These are phyloP conservation scores for Clamator glandarius DNA, from an alignment of 2,797 vertebrate species.

Conservation along the genomic window DNA sequence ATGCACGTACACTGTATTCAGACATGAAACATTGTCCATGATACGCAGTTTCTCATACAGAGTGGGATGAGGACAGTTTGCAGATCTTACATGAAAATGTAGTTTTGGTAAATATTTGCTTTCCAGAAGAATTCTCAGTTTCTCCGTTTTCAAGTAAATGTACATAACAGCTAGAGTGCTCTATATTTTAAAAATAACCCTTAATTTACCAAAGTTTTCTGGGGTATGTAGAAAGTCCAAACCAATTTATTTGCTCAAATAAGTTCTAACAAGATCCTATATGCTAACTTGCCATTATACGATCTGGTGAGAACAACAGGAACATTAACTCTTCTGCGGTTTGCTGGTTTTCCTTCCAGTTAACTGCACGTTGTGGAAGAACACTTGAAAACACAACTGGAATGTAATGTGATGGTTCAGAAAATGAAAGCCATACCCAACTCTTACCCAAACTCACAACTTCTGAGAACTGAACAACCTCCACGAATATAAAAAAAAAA, in stretches of 20 bases:
- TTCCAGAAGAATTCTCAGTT: not conserved
- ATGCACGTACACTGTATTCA: not conserved
- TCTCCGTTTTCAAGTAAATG: not conserved
- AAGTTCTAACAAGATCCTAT: not conserved
- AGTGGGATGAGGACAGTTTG: not conserved
- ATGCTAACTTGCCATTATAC: not conserved
- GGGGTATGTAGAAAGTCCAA: not conserved
- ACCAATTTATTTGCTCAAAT: not conserved
- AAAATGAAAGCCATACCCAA: not conserved
- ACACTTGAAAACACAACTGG: not conserved
- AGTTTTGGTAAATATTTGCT: not conserved
- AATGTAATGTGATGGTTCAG: accelerated
- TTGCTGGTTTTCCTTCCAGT: not conserved
- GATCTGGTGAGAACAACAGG: not conserved
- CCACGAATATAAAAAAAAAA: accelerated
- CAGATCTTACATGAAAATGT: not conserved
- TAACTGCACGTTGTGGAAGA: not conserved
- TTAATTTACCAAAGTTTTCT: not conserved
- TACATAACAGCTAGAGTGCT: not conserved
- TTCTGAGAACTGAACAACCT: not conserved
- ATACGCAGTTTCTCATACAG: not conserved
- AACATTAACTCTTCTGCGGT: not conserved
- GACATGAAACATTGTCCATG: not conserved
- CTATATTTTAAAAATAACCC: not conserved
- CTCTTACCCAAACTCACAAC: accelerated